Conservation (phyloP, 2,888 invertebrate species). For the Exephanes ischioxanthus region DNA sequence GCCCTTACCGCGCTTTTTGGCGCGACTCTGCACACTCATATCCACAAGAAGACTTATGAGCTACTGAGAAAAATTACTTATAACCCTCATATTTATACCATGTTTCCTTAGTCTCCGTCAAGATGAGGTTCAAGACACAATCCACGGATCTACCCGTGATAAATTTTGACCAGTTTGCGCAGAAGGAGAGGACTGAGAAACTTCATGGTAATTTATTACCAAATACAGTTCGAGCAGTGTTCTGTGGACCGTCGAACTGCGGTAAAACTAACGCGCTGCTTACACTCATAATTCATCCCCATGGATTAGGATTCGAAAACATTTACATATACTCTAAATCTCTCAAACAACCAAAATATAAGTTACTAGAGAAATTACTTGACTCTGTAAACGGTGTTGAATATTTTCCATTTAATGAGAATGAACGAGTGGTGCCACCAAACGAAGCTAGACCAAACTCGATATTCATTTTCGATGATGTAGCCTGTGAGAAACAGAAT, state of each 20-base stretch:
- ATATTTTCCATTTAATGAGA: neutral
- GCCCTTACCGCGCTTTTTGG: conserved; percentile 39
- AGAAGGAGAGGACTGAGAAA: no score
- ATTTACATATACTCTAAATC: neutral
- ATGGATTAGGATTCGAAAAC: neutral
- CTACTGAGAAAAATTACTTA: neutral
- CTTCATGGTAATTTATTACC: neutral
- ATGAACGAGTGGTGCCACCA: neutral
- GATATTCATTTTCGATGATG: no score
- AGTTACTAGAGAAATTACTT: neutral
- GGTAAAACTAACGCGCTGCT: neutral
- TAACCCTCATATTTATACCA: neutral
- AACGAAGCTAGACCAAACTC: no score
- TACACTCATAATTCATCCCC: neutral
- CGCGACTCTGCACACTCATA: conserved; percentile 14
- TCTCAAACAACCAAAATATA: neutral
- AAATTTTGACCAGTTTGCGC: no score
- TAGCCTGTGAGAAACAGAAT: no score
- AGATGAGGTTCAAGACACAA: no score
- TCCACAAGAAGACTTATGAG: neutral
- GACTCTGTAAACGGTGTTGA: neutral
- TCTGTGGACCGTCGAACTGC: neutral
- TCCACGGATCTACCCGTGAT: no score
- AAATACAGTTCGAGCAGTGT: neutral
- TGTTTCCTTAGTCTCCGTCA: no score